Conservation (phyloP, 2,113 vertebrate species). For the Onychostoma macrolepis region DNA sequence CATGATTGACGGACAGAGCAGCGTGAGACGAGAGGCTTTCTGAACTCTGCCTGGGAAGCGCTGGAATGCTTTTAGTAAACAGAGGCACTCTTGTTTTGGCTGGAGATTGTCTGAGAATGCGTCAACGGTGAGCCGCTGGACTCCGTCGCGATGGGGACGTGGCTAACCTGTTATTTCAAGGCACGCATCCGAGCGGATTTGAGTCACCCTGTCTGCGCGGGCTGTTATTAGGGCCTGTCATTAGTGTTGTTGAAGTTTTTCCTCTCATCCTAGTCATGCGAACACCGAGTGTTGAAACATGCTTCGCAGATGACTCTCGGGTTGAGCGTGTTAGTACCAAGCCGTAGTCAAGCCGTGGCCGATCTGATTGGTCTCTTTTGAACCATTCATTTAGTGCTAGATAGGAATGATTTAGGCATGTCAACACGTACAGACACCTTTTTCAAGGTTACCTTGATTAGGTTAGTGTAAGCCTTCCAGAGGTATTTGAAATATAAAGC, state of each 20-base stretch:
- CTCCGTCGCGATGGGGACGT: constrained; percentile 43
- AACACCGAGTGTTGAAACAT: constrained; percentile 66
- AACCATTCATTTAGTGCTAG: constrained; percentile 76
- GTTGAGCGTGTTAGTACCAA: constrained; percentile 67
- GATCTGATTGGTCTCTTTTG: constrained; percentile 73
- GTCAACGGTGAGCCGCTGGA: constrained; percentile 49
- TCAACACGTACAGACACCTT: constrained; percentile 47
- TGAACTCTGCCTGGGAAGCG: constrained; percentile 51
- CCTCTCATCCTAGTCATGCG: constrained; percentile 72
- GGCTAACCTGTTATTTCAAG: constrained; percentile 72
- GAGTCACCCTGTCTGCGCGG: constrained; percentile 61
- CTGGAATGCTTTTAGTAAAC: constrained; percentile 64
- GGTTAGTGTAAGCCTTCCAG: constrained; percentile 65
- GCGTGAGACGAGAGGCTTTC: constrained; percentile 35
- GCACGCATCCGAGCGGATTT: constrained; percentile 63
- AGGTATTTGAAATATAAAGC: constrained; percentile 77
- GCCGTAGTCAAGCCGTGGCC: constrained; percentile 71
- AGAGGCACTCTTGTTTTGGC: constrained; percentile 65
- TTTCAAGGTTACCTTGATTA: not conserved
- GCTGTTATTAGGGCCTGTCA: constrained; percentile 70
- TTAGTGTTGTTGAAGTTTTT: constrained; percentile 74
- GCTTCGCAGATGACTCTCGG: constrained; percentile 78
- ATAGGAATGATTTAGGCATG: constrained; percentile 72
- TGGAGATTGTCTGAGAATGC: constrained; percentile 62
- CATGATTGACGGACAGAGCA: constrained; percentile 63